Base-by-base conservation (phyloP, 2,888 invertebrate genomes). In the Phoronis australis region DNA sequence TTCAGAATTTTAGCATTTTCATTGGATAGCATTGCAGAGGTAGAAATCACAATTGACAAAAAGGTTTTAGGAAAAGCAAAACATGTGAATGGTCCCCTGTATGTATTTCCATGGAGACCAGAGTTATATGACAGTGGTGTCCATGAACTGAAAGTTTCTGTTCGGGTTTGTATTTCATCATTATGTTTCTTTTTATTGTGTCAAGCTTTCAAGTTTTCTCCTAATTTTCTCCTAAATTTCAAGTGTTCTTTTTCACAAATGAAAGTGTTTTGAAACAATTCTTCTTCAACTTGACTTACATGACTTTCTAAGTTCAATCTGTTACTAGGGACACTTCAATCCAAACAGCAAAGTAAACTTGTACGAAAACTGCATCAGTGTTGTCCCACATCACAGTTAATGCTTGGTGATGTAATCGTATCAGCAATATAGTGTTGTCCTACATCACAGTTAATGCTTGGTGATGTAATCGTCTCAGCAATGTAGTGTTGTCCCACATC, bases 1-100 rank as follows among this genome's bases (percentile, higher is more conserved):
- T 78, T 39, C 70, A 86, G 92, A 73, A 80, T 90, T 60, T 76
- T 92, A 60, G 85, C 85, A 31, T 92, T 90, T 78, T 88, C 89
- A 52, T 79, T 84, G 64, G 81, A 83, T 6, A 70, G 80, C 35
- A 82, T 92, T 51, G 78, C 77, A 37, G 78, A 68, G 55, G 88
- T 90, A 1, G 80, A 83, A 68, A 81, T 90, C 41, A 81, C 82
- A 61, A 82, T 91, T 63, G 80, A 90, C 70, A 79, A 81, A 56
- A 80, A 78, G 40, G 77, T 79, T 51, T 22, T 64, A 6, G 74
- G 75, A 54, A 69, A 78, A 44, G 87, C 88, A 67, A 31, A 51
- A 5, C 66, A 82, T 53, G 77, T 82, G 5, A 77, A 83, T 60
- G 85, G 85, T 26, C 87, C 89, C 6, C 79, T 93, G 27, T 91